Evolutionary conservation across 2,113 vertebrate species (phyloP), one percentile per base, ranked within the genome.

Genomic region (Nerophis ophidion): DNA sequence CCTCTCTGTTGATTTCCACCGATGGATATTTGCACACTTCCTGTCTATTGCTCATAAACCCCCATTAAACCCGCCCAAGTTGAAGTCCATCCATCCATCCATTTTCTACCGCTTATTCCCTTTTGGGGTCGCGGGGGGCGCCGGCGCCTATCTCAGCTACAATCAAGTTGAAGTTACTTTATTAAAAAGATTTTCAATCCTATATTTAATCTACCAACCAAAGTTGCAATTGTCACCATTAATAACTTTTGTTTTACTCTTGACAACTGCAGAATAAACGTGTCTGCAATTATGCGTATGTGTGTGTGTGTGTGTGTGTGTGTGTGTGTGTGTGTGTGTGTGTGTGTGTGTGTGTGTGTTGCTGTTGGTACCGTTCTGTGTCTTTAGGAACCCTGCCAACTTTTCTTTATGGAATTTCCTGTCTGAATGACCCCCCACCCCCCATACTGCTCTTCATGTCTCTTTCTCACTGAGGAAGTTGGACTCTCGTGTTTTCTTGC

Each of bases 401-500:
- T 91, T 89, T 86, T 91, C 87, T 85, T 90, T 83, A 77, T 93
- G 92, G 92, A 94, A 96, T 94, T 96, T 95, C 93, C 92, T 93
- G 92, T 92, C 89, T 93, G 87, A 89, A 90, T 92, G 85, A 89
- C 85, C 83, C 89, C 79, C 79, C 77, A 65, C 78, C 79, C 59
- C 76, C 60, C 45, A 48, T 57, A 0, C 76, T 72, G 63, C 40
- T 85, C 70, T 75, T 74, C 75, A n/a, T 68, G 63, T 64, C 58
- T 35, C 60, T 71, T 64, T 59, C 4, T 65, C 60, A 76, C 70
- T 19, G 74, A 11, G 40, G 40, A 44, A 44, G 40, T 44, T 44
- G 40, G 40, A 44, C 40, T 76, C 61, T 71, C 38, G 72, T 46
- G 55, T 47, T 68, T 79, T 75, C 63, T 16, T 81, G 58, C 26